A percentile compares a stretch with the other conserved stretches of the same genome.
These are phyloP conservation scores for Melanotus villosus DNA, from an alignment of 2,888 invertebrate species.

Conservation along the genomic window DNA sequence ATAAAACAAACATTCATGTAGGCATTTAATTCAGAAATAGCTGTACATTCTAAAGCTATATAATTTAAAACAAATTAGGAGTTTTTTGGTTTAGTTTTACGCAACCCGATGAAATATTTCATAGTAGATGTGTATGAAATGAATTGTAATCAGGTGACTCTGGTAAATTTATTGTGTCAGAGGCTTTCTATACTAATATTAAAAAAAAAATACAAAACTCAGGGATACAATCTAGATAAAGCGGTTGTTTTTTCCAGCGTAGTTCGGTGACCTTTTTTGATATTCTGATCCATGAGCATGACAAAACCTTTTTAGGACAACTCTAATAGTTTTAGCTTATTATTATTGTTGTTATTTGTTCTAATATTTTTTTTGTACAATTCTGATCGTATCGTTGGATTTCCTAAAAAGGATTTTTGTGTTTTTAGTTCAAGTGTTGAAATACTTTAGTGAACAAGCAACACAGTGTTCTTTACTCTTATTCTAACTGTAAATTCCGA, in stretches of 20 bases:
- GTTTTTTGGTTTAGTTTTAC: slow-evolving; percentile 30
- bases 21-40: slow-evolving; percentile 26
- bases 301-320: not conserved
- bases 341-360: no score
- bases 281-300: not conserved
- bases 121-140: no score
- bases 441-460: no score
- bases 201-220: no score
- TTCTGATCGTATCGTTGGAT: no score
- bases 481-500: no score
- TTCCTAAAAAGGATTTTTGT: no score
- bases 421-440: no score
- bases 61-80: slow-evolving; percentile 40
- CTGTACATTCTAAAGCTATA: slow-evolving; percentile 18
- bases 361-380: no score
- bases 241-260: not conserved
- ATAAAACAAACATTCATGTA: not conserved
- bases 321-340: not conserved
- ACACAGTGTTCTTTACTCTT: no score
- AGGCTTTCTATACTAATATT: not conserved
- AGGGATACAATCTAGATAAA: slow-evolving; percentile 18
- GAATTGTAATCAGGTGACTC: slow-evolving; percentile 15
- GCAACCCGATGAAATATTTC: slow-evolving; percentile 28
- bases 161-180: slow-evolving; percentile 18
- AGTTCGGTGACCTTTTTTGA: slow-evolving; percentile 26